A percentile compares a stretch with the other conserved stretches of the same genome.
phyloP scores from a whole-genome alignment of 1,140 invertebrate genomes.

The Drosophila nasuta region DNA sequence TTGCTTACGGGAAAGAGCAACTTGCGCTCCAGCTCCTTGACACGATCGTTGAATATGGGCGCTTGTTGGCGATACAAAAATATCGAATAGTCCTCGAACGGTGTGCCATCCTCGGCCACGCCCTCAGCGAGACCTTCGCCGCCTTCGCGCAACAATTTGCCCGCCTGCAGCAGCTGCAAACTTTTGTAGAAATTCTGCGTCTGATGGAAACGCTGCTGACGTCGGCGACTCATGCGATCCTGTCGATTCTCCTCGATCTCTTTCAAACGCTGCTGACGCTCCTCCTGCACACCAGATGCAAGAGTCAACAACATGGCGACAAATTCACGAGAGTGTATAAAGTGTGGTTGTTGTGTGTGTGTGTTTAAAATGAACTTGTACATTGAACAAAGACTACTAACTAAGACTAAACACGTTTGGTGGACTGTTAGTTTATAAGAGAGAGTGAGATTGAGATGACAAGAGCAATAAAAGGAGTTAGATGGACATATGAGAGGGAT shows the following conservation, averaged over 20 bases:
- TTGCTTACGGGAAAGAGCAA: conserved; percentile 90
- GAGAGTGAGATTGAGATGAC: background rate
- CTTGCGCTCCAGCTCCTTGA: conserved; percentile 91
- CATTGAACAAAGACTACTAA: conserved; percentile 49
- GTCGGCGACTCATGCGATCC: conserved; percentile 88
- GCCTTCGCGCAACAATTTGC: conserved; percentile 85
- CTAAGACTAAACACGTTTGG: conserved; percentile 51
- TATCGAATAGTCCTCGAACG: conserved; percentile 91
- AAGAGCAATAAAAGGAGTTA: background rate
- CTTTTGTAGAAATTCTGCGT: conserved; percentile 91
- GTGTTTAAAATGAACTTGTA: conserved; percentile 30
- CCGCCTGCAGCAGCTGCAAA: conserved; percentile 91
- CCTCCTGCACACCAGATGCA: conserved; percentile 86
- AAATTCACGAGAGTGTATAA: conserved; percentile 42
- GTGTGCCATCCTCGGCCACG: conserved; percentile 80
- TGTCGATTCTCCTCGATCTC: conserved; percentile 89
- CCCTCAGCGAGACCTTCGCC: conserved; percentile 84
- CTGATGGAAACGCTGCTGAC: conserved; percentile 89
- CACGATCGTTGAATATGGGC: conserved; percentile 90
- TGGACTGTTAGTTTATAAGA: conserved; percentile 1
- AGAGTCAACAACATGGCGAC: conserved; percentile 45
- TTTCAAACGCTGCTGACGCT: conserved; percentile 88
- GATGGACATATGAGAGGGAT: conserved; percentile 5
- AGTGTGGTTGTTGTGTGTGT: conserved; percentile 6
- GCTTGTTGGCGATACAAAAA: conserved; percentile 91